phyloP scores from a whole-genome alignment of 2,888 invertebrate genomes.

The Rugalucina vietnamica region DNA sequence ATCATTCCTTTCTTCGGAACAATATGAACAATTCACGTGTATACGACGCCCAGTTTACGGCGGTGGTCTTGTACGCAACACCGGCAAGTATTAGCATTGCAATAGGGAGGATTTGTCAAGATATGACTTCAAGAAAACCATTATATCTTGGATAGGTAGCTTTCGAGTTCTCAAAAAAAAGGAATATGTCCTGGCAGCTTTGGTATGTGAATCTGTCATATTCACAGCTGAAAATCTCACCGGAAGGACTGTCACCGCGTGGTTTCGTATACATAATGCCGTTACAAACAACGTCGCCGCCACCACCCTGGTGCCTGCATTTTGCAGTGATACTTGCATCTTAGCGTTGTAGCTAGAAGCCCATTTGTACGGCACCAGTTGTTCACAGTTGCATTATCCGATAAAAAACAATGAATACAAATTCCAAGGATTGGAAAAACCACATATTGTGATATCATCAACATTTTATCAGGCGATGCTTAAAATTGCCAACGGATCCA shows the following conservation, averaged over 20 bases:
- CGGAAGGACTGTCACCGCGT: neutral
- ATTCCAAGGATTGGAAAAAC: neutral
- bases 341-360: neutral
- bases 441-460: neutral
- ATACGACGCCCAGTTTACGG: neutral
- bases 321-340: neutral
- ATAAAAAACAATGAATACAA: neutral
- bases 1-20: conserved; percentile 10
- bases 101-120: neutral
- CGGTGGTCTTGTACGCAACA: neutral
- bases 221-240: neutral
- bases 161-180: neutral
- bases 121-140: neutral
- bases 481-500: neutral
- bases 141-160: neutral
- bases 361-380: neutral
- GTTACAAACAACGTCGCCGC: neutral
- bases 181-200: neutral
- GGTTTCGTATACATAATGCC: neutral
- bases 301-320: neutral
- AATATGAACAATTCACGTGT: neutral
- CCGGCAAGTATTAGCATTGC: neutral
- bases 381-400: neutral
- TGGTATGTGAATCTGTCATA: neutral
- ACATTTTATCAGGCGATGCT: neutral